Conservation (phyloP, 2,888 invertebrate genomes). For the Drosophila neoperkinsi region DNA sequence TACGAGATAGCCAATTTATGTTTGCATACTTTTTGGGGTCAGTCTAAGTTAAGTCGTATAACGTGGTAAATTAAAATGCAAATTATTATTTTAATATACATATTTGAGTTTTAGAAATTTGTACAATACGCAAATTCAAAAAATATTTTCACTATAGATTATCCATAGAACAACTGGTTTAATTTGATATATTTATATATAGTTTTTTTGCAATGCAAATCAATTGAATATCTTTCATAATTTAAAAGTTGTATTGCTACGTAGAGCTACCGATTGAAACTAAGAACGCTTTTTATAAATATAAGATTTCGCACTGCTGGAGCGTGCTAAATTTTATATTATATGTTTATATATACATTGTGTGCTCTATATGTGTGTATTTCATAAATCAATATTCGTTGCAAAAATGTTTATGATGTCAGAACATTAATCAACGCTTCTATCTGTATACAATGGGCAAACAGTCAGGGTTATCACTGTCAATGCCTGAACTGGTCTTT, state of each 20-base stretch:
- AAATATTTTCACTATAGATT: neutral
- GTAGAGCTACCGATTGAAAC: slow-evolving; percentile 7
- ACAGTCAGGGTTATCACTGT: slow-evolving; percentile 42
- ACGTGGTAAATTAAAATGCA: neutral
- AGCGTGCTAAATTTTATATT: slow-evolving; percentile 1
- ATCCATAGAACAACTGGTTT: neutral
- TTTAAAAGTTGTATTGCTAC: neutral
- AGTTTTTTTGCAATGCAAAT: neutral
- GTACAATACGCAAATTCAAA: neutral
- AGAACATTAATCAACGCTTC: slow-evolving; percentile 36
- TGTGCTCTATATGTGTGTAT: neutral
- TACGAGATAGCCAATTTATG: neutral
- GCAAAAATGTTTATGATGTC: slow-evolving; percentile 29
- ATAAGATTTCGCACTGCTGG: neutral
- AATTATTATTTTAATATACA: neutral
- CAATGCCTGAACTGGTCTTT: slow-evolving; percentile 10
- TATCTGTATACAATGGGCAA: slow-evolving; percentile 18
- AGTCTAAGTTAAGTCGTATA: neutral
- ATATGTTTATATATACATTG: neutral
- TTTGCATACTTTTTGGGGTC: slow-evolving; percentile 16
- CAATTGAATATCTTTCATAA: neutral
- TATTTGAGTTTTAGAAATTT: neutral
- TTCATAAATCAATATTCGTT: slow-evolving; percentile 30
- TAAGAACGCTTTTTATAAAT: slow-evolving; percentile 5
- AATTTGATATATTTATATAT: neutral